These are phyloP conservation scores for Drosophila lini DNA, from an alignment of 1,140 invertebrate species.

Conservation along the genomic window DNA sequence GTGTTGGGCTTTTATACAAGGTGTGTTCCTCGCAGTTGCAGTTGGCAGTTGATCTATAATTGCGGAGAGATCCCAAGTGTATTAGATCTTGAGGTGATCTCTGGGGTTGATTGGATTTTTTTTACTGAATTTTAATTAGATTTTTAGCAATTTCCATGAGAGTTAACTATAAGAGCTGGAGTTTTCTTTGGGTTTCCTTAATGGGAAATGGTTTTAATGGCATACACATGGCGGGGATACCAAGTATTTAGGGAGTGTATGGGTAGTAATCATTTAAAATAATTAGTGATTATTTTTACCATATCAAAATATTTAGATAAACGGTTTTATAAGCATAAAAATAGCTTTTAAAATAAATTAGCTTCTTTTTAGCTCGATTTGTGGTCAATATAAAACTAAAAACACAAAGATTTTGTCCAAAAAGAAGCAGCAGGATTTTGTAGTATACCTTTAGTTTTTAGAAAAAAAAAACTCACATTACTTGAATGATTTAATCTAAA, in stretches of 20 bases:
- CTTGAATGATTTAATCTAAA: too few relatives aligned
- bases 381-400: too few relatives aligned
- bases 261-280: background rate
- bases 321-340: too few relatives aligned
- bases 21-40: conserved; percentile 36
- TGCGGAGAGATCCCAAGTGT: conserved; percentile 5
- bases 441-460: too few relatives aligned
- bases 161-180: background rate
- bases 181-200: conserved; percentile 8
- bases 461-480: too few relatives aligned
- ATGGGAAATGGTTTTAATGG: conserved; percentile 4
- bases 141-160: conserved; percentile 14
- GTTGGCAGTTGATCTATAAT: conserved; percentile 33
- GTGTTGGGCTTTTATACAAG: conserved; percentile 43
- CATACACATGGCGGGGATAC: background rate
- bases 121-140: conserved; percentile 19
- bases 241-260: background rate
- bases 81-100: conserved; percentile 37
- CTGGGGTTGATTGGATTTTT: conserved; percentile 25
- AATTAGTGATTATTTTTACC: background rate
- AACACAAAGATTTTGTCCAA: too few relatives aligned
- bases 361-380: too few relatives aligned
- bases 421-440: too few relatives aligned
- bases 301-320: background rate
- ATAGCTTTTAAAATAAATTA: background rate